Percentiles rank a stretch among this genome's conserved stretches.
Conservation (phyloP, 2,888 invertebrate genomes). For the Limnephilus marmoratus region DNA sequence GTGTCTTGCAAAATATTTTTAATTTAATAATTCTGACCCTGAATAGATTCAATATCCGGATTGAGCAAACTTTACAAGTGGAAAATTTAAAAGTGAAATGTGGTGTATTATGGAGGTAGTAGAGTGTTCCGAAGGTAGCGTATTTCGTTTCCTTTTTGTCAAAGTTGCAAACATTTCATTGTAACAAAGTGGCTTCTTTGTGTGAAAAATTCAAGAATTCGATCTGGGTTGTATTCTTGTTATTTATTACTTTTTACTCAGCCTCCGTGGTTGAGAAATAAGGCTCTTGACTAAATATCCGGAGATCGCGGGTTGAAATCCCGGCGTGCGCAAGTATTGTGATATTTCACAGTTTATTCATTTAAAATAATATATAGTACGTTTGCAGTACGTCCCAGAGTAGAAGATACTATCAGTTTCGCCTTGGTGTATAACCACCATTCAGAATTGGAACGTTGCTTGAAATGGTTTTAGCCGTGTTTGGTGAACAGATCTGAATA, state of each 20-base stretch:
- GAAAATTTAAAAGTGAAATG: neutral
- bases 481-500: no score
- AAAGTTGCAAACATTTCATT: neutral
- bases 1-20: neutral
- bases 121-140: neutral
- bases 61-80: neutral
- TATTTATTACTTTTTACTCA: neutral
- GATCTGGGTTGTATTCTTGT: neutral
- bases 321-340: no score
- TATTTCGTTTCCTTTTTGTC: neutral
- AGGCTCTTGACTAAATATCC: no score
- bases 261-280: no score
- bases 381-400: no score
- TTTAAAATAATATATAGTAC: no score
- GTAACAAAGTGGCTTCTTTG: neutral
- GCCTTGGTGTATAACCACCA: no score
- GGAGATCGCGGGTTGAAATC: no score
- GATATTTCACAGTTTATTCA: no score
- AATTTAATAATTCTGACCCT: neutral
- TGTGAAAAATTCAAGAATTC: neutral
- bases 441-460: no score
- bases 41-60: neutral
- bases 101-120: neutral
- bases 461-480: no score
- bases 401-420: no score